Conservation (phyloP, 2,888 invertebrate species). For the Cancer borealis region DNA sequence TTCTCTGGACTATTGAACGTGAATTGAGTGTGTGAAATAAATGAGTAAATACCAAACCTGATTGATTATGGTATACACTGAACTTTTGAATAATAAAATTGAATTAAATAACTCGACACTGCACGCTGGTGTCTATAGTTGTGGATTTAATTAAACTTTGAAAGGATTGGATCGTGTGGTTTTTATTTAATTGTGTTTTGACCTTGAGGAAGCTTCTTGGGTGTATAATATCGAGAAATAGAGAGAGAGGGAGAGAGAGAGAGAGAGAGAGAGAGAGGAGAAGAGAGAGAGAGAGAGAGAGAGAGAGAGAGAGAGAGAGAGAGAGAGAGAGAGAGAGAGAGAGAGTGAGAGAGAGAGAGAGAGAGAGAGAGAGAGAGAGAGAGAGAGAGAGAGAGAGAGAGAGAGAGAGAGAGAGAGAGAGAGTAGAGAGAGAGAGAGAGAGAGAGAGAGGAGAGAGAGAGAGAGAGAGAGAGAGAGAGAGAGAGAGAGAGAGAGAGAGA, state of each 20-base stretch:
- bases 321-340: neutral
- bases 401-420: neutral
- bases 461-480: neutral
- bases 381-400: neutral
- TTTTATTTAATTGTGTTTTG: neutral
- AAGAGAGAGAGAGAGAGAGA: constrained; percentile 40
- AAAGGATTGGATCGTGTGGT: neutral
- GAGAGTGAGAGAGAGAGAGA: too few species aligned
- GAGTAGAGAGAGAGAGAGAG: too few species aligned
- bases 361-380: neutral
- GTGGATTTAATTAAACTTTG: neutral
- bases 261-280: constrained; percentile 30
- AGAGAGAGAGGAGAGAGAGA: too few species aligned
- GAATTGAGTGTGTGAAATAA: neutral
- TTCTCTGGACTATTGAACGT: neutral
- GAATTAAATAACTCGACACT: neutral
- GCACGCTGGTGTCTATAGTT: neutral
- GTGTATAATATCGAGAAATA: neutral
- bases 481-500: neutral
- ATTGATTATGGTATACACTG: neutral
- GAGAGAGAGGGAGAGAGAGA: constrained; percentile 20
- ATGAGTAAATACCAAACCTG: neutral
- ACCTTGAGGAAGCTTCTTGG: neutral
- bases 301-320: constrained; percentile 14
- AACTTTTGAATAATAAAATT: neutral